Evolutionary conservation across 2,888 invertebrate species (phyloP), one percentile per base, ranked within the genome.

Genomic region (Brachynemurus nebulosus): DNA sequence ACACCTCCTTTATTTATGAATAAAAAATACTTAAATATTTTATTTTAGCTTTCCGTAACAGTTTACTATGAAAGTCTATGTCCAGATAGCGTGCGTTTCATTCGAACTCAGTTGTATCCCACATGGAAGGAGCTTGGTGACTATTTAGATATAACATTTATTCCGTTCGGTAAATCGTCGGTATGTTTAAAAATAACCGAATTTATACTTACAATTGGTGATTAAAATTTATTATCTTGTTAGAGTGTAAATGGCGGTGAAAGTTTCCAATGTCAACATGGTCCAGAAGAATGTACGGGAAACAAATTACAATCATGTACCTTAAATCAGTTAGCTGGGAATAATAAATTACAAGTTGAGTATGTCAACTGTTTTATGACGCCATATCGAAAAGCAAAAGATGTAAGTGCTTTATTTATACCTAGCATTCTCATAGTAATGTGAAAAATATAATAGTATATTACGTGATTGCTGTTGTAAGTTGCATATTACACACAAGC

Each of bases 141-240:
- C 9, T 66, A 70, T 52, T 55, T 78, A 4, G 61, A 65, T 33
- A 54, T 79, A 11, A 59, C 61, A 14, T 60, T 78, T 23, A 64
- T 79, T 39, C 78, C 80, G 1, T 80, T 79, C 55, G 80, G 80
- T 38, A 79, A 78, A 61, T 70, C 78, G 7, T 56, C 54, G 53
- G 79, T 78, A 59, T 67, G 65, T 61, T 14, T 17, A 14, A 39
- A 34, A 42, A 33, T 7, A 9, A 17, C 9, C 16, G 18, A 36
- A 16, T 36, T 36, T 9, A 25, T 6, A 12, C n/a, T 35, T 16
- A 14, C 9, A 12, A 8, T 34, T 16, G 16, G 12, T 4, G 16
- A 35, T 14, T 3, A 35, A 14, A 5, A 39, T 39, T 2, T n/a
- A 20, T 14, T 12, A 3, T 39, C 11, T 16, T 11, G 12, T 14